Evolutionary conservation across 2,797 vertebrate species (phyloP), one percentile per base, ranked within the genome.

Genomic region (Helostoma temminkii): DNA sequence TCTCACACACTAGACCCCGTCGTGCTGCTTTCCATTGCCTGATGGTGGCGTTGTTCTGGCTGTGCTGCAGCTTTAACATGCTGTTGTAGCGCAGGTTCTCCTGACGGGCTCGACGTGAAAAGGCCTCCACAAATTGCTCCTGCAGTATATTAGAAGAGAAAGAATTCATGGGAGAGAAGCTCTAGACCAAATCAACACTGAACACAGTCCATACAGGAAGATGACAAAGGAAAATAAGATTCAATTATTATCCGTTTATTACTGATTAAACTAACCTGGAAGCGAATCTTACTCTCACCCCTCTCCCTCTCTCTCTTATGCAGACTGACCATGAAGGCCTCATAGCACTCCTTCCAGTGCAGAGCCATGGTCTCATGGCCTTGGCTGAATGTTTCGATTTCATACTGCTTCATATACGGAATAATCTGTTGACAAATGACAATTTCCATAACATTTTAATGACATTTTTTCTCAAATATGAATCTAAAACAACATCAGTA

Each of bases 371-470:
- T 93, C 87, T 98, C 97, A 0, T 96, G 96, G 63, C 93, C 93
- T 76, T 93, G 94, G 76, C 95, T 96, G 91, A 99, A 98, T 19
- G 91, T 97, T 80, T 95, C 96, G 0, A 96, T 94, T 89, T 99
- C 98, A 77, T 99, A 98, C 47, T 98, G 97, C 89, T 98, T 99
- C 98, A 98, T 99, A 77, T 98, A 98, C 5, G 97, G 97, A 86
- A 99, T 95, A 81, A 99, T 99, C 98, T 99, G 84, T 36, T 53
- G 57, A 61, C 6, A 1, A n/a, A 15, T 1, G 1, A 18, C 24
- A 32, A 5, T 14, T 4, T 45, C 32, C 30, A 7, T 28, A 1
- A 49, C 18, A 3, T 9, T 7, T 30, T 1, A 56, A 9, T 48
- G 1, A 30, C 0, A 5, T 22, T 39, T 3, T 9, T 14, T n/a